Evolutionary conservation across 2,797 vertebrate genomes (phyloP), one percentile per base, ranked within the genome.

Genomic region (Acanthurus leucopareius): DNA sequence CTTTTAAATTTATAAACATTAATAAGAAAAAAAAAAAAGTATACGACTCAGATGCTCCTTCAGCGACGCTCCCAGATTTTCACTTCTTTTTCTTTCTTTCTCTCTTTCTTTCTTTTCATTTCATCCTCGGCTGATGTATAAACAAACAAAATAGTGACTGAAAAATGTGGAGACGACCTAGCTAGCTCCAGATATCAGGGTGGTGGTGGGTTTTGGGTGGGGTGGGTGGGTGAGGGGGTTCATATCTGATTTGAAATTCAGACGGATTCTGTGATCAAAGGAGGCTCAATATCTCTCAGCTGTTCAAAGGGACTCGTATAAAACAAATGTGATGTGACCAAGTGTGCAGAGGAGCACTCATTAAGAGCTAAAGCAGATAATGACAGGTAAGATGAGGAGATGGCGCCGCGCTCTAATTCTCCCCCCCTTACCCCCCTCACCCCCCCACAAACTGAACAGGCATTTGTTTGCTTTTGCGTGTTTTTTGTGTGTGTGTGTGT

Each of bases 251-350:
- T 96, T 96, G 94, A 96, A 96, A 97, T 97, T 97, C 96, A 96
- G 96, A 97, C 94, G 95, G 96, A 97, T 97, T 95, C 91, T 19
- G 77, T 97, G 97, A 99, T 99, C 97, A 99, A 99, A 98, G 96
- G 93, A 88, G 93, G 94, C 95, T 96, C 94, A 93, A 93, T 95
- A 97, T 96, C 96, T 97, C 96, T 94, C 96, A 96, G 96, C 96
- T 96, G 96, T 97, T 99, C 97, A 98, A 98, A 98, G 97, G 96
- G 95, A 97, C 96, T 96, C 89, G 83, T 95, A 96, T 96, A 94
- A 95, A 96, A 96, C 96, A 97, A 97, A 96, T 97, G 96, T 93
- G 96, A 97, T 97, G 96, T 97, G 97, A 97, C 96, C 96, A 95
- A 96, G 96, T 97, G 97, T 96, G n/a, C n/a, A 97, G 96, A 96